Evolutionary conservation across 35 echinoderm and acorn worm genomes (phyloP).

Genomic region (Ophiothrix spiculata): DNA sequence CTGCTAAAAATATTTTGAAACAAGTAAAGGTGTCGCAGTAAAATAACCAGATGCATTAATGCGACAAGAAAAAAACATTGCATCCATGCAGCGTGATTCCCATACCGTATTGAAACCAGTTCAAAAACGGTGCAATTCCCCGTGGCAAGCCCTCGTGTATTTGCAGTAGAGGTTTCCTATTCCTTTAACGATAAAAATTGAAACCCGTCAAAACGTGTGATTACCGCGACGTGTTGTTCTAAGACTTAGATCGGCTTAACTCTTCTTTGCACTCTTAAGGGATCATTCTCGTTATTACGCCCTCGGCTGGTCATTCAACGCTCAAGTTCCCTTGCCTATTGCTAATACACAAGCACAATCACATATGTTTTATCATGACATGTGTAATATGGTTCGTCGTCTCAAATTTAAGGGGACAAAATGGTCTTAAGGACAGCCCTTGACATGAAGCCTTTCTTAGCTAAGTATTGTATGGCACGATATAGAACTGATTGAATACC

Average conservation of each 20-base stretch:
- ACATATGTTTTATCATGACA: constrained; percentile 8
- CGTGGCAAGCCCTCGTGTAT: no score
- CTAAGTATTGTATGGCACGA: not conserved
- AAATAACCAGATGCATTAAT: no score
- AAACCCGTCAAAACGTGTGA: not conserved
- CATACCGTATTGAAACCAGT: no score
- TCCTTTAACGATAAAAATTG: no score
- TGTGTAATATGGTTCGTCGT: not conserved
- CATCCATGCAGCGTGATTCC: no score
- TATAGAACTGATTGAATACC: no score
- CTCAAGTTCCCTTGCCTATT: not conserved
- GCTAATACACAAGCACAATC: not conserved
- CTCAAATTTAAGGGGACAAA: constrained; percentile 2
- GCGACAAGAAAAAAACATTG: no score
- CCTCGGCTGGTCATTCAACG: not conserved
- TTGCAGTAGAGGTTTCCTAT: no score
- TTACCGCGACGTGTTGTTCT: not conserved
- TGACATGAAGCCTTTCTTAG: not conserved
- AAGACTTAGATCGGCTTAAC: constrained; percentile 12
- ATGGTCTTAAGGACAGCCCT: not conserved
- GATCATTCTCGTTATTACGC: not conserved
- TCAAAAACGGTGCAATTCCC: no score
- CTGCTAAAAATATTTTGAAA: no score
- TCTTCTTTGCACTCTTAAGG: constrained; percentile 1
- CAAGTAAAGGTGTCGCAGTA: no score